Evolutionary conservation across 2,797 vertebrate genomes (phyloP), one percentile per base, ranked within the genome.

Genomic region (Rhinatrema bivittatum): DNA sequence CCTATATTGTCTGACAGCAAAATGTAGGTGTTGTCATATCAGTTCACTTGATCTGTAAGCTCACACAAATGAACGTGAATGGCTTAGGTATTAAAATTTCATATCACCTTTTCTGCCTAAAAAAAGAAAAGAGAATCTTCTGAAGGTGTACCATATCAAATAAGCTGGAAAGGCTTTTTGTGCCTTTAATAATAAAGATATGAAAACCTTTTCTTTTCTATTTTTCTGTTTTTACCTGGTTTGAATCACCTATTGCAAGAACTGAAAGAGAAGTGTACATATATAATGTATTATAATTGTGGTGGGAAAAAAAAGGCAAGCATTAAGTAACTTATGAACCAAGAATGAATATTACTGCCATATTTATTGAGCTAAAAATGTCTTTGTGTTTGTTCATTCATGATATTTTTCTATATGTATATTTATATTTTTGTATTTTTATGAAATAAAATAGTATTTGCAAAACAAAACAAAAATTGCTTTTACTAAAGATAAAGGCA

Each of bases 361-460:
- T 81, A 82, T 76, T 82, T 81, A 79, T 79, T 82, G 62, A 72
- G 68, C 76, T 70, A 50, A 77, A 79, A 70, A 70, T 62, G 73
- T 76, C 53, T 65, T 45, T 74, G 74, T 73, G 70, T 70, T 60
- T 55, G 68, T 67, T 68, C 65, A 74, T 69, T 58, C 65, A 65
- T 44, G 40, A 66, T 85, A 84, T 85, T 86, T 85, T 84, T 84
- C 74, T 82, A 84, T 61, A 57, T 82, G 79, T 80, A 85, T 81
- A 86, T 76, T 73, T 86, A 74, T 85, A 86, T 85, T 84, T 86
- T 86, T 86, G 47, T 85, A 86, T 77, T 84, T 82, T 82, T 85
- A 76, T 74, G 70, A 75, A 85, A 84, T 83, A 85, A 86, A 86
- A 43, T 66, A 64, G 36, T 58, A 68, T 81, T 84, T 81, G 68